Conservation (phyloP, 2,113 vertebrate genomes). For the Loxodonta africana region DNA sequence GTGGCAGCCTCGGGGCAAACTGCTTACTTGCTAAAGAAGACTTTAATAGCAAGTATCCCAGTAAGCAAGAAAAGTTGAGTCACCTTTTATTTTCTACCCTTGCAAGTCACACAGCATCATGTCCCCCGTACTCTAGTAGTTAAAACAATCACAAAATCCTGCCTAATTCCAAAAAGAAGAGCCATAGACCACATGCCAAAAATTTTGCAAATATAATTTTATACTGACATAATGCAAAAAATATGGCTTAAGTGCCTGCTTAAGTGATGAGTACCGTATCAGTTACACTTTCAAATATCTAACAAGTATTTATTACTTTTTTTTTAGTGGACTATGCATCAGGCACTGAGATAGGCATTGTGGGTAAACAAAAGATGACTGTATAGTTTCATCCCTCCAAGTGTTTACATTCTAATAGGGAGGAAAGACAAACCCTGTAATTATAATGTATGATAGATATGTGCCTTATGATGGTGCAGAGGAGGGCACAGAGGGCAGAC, state of each 20-base stretch:
- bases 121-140: background rate
- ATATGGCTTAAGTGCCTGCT: background rate
- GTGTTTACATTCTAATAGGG: background rate
- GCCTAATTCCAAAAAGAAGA: background rate
- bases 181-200: background rate
- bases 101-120: background rate
- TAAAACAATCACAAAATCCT: background rate
- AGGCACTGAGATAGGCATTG: background rate
- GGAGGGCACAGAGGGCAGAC: background rate
- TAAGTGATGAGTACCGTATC: background rate
- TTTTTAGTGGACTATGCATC: background rate
- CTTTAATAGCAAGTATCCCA: background rate
- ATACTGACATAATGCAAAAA: slow-evolving; percentile 9
- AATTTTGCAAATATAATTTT: background rate
- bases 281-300: slow-evolving; percentile 1
- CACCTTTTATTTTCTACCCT: background rate
- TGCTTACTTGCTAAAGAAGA: background rate
- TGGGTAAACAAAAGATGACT: background rate
- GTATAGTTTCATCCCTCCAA: background rate
- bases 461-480: background rate
- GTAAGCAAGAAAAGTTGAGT: background rate
- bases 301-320: background rate
- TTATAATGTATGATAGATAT: background rate
- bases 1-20: background rate
- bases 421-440: background rate